These are phyloP conservation scores for Antechinus stuartii DNA, from an alignment of 2,113 vertebrate genomes.

Conservation along the genomic window DNA sequence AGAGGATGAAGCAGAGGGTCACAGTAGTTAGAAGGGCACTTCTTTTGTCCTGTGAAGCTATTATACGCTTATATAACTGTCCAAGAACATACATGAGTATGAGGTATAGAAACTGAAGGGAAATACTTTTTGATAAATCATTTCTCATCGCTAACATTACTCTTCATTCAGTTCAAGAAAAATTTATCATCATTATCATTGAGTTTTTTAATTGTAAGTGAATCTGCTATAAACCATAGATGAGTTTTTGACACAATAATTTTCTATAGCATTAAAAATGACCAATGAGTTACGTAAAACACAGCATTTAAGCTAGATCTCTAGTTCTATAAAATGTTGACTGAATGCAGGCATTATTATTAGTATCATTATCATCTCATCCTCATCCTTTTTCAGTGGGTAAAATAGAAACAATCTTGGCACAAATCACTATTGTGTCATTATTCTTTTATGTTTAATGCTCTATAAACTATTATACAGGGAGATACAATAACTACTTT, in stretches of 20 bases:
- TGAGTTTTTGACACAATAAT: slow-evolving; percentile 4
- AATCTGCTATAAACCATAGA: slow-evolving; percentile 7
- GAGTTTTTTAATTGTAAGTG: background rate
- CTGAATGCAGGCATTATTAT: background rate
- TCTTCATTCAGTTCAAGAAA: background rate
- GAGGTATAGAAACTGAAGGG: background rate
- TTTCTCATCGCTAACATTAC: background rate
- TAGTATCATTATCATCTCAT: background rate
- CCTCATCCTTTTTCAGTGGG: background rate
- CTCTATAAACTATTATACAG: background rate
- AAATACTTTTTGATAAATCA: background rate
- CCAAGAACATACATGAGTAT: background rate
- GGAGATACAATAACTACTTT: background rate
- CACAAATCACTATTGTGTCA: background rate
- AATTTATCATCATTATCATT: background rate
- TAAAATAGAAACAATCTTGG: background rate
- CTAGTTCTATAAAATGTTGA: background rate
- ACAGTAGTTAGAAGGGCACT: background rate
- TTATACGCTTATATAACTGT: background rate
- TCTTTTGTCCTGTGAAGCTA: background rate
- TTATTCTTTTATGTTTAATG: background rate
- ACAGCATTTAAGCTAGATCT: background rate
- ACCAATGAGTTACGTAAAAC: background rate
- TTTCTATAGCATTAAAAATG: slow-evolving; percentile 30
- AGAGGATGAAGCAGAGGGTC: background rate